A percentile compares a stretch with the other conserved stretches of the same genome.
Conservation (phyloP, 2,113 vertebrate genomes). For the Anguilla rostrata region DNA sequence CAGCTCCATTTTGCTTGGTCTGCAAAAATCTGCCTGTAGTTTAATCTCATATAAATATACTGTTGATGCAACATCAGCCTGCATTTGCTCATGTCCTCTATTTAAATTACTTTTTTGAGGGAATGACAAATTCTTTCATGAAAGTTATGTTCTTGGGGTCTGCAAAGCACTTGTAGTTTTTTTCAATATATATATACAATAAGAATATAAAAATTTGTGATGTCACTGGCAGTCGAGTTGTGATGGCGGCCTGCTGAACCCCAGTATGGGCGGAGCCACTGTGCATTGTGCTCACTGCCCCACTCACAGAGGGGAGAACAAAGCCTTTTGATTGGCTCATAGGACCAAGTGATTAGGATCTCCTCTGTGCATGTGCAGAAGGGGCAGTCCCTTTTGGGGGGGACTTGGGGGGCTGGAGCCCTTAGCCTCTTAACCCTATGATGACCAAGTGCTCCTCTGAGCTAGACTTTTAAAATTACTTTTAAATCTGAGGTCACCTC, state of each 20-base stretch:
- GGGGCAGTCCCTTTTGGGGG: no score
- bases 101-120: background rate
- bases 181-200: no score
- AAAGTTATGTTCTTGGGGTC: background rate
- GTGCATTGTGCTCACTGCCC: background rate
- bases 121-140: background rate
- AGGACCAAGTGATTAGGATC: no score
- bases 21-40: slow-evolving; percentile 42
- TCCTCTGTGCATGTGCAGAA: no score
- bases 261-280: background rate
- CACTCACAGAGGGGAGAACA: background rate
- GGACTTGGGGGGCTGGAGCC: no score
- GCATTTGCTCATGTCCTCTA: slow-evolving; percentile 7
- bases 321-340: background rate
- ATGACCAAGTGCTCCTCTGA: no score
- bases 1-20: slow-evolving; percentile 37
- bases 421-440: no score
- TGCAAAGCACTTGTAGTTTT: background rate
- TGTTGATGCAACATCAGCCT: slow-evolving; percentile 27
- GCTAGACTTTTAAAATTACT: no score
- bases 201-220: background rate
- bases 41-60: slow-evolving; percentile 43
- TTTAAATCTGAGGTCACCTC: no score
- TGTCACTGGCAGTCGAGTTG: background rate
- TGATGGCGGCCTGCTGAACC: background rate